A percentile compares a stretch with the other conserved stretches of the same genome.
phyloP scores from a whole-genome alignment of 1,140 invertebrate genomes.

The Scaptodrosophila lebanonensis region DNA sequence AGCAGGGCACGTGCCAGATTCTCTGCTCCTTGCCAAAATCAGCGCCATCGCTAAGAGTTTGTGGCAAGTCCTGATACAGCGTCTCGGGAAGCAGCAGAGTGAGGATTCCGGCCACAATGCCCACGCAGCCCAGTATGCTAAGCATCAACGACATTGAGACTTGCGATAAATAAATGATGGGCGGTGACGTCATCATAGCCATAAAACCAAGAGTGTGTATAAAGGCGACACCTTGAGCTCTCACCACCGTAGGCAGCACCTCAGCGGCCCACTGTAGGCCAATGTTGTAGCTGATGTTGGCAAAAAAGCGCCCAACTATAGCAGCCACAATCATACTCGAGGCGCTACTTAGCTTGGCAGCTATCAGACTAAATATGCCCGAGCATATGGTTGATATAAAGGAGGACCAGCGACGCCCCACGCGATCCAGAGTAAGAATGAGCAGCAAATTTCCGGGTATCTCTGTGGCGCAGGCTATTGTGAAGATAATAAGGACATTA shows the following conservation, averaged over 20 bases:
- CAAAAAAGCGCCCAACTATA: constrained; percentile 87
- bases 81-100: constrained; percentile 90
- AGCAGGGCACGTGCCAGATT: constrained; percentile 88
- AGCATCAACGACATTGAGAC: constrained; percentile 84
- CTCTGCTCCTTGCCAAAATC: constrained; percentile 87
- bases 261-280: constrained; percentile 93
- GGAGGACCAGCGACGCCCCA: constrained; percentile 90
- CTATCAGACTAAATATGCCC: constrained; percentile 88
- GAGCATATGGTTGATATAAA: constrained; percentile 87
- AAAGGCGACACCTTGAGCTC: constrained; percentile 88
- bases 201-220: constrained; percentile 93
- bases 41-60: constrained; percentile 89
- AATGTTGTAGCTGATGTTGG: constrained; percentile 93
- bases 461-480: constrained; percentile 86
- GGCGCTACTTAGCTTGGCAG: constrained; percentile 82
- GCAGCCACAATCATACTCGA: constrained; percentile 83
- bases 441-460: constrained; percentile 88
- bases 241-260: constrained; percentile 89
- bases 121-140: constrained; percentile 84
- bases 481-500: constrained; percentile 90
- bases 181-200: constrained; percentile 88
- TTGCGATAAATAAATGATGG: constrained; percentile 87
- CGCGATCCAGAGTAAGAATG: constrained; percentile 86
- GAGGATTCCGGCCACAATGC: constrained; percentile 84
- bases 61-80: constrained; percentile 87